Evolutionary conservation across 53 echinoderm and acorn worm genomes (phyloP).

Genomic region (Holothuria leucospilota): DNA sequence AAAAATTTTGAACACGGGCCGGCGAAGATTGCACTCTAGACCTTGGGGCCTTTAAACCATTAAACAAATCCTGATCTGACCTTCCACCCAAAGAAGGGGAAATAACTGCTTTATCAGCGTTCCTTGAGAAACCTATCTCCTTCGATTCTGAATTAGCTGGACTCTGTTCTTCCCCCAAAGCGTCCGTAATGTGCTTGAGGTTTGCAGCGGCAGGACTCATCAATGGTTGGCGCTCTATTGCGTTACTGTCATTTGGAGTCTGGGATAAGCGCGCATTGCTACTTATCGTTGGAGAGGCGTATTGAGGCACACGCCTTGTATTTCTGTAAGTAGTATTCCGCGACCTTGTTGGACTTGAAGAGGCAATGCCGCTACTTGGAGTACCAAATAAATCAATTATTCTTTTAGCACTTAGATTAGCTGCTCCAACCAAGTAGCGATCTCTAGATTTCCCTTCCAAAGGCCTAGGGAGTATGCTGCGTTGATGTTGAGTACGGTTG

Average conservation of each 20-base stretch:
- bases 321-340: slow-evolving; percentile 12
- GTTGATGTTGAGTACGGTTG: neutral
- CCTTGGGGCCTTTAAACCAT: neutral
- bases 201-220: slow-evolving; percentile 89
- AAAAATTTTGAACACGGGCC: slow-evolving; percentile 25
- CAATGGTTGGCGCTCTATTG: neutral
- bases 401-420: slow-evolving; percentile 70
- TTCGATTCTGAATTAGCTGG: slow-evolving; percentile 64
- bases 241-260: neutral
- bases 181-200: slow-evolving; percentile 83
- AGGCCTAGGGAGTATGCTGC: slow-evolving; percentile 74
- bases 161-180: slow-evolving; percentile 75
- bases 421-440: slow-evolving; percentile 74
- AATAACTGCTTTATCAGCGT: slow-evolving; percentile 3
- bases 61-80: neutral
- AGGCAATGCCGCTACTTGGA: slow-evolving; percentile 48
- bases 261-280: slow-evolving; percentile 23
- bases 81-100: neutral
- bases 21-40: slow-evolving; percentile 7
- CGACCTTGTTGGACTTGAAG: slow-evolving; percentile 55
- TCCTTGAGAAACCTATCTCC: slow-evolving; percentile 10
- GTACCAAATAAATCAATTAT: slow-evolving; percentile 85
- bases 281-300: slow-evolving; percentile 32
- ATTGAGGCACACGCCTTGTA: slow-evolving; percentile 44
- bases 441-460: slow-evolving; percentile 67